Percentiles rank a stretch among this genome's conserved stretches.
Conservation (phyloP, 2,797 vertebrate species). For the Hypotaenidia philippensis region DNA sequence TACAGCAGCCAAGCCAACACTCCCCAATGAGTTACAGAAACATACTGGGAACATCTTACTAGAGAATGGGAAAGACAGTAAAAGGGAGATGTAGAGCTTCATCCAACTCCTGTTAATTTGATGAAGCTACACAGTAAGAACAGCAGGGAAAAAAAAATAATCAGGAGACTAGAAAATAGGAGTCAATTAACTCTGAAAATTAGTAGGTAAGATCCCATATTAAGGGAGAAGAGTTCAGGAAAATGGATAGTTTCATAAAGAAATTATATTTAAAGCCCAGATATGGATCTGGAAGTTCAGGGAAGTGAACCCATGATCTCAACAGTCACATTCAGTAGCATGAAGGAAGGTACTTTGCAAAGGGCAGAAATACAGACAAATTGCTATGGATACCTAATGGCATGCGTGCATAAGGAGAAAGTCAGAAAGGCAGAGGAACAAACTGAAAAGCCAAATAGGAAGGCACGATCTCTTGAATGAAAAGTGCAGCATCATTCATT, state of each 20-base stretch:
- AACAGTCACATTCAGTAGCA: neutral
- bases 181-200: neutral
- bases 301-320: neutral
- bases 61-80: neutral
- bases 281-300: neutral
- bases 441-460: too few relatives aligned
- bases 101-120: neutral
- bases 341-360: neutral
- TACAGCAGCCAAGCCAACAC: neutral
- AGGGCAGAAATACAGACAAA: neutral
- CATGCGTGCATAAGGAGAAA: neutral
- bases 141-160: neutral
- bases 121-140: neutral
- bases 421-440: too few relatives aligned
- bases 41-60: neutral
- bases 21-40: neutral
- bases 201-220: neutral
- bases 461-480: too few relatives aligned
- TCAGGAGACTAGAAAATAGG: neutral
- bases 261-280: neutral
- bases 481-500: neutral
- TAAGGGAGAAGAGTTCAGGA: neutral
- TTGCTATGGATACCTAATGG: neutral
- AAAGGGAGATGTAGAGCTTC: neutral
- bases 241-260: neutral